Evolutionary conservation across 2,113 vertebrate genomes (phyloP), one percentile per base, ranked within the genome.

Genomic region (Larimichthys polyactis): DNA sequence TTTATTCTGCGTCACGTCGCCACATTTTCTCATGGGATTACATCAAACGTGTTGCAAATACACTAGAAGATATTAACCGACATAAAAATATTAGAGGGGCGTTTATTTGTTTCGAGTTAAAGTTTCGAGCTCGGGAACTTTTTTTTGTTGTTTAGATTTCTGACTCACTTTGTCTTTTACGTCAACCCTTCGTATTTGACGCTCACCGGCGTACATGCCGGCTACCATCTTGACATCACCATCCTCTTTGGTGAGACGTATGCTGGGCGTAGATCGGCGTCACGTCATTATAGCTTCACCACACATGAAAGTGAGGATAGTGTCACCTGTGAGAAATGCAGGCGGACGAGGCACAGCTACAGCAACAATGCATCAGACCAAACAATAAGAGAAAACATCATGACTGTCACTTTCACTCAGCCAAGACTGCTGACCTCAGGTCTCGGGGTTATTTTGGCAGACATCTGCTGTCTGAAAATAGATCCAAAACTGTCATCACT

Each of bases 221-320:
- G 43, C 68, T 12, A 49, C 40, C 48, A 76, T 91, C 89, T 90
- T 86, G 85, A 65, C 54, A 4, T 1, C 1, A 0, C 0, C 0
- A 4, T 59, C 24, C 4, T 87, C 87, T 90, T 83, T 84, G 87
- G 10, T 16, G 32, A 29, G 55, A 79, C 77, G 74, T 82, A 32
- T 8, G 29, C 60, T 83, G 81, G 87, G 79, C 82, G 88, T 88
- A 77, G 70, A 48, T 27, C 44, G 0, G n/a, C 66, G 59, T 67
- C 58, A 74, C n/a, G 10, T 79, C 72, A 67, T 60, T 4, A 10
- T 43, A 29, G 32, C 0, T 27, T 8, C 0, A 36, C 32, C 32
- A 32, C 43, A 44, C 29, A 67, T 59, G 32, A 22, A 66, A 40
- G 19, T 16, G 20, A 2, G 7, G 44, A 29, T 60, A 24, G 12